Conservation (phyloP, 2,113 vertebrate species). For the Tetrax tetrax region DNA sequence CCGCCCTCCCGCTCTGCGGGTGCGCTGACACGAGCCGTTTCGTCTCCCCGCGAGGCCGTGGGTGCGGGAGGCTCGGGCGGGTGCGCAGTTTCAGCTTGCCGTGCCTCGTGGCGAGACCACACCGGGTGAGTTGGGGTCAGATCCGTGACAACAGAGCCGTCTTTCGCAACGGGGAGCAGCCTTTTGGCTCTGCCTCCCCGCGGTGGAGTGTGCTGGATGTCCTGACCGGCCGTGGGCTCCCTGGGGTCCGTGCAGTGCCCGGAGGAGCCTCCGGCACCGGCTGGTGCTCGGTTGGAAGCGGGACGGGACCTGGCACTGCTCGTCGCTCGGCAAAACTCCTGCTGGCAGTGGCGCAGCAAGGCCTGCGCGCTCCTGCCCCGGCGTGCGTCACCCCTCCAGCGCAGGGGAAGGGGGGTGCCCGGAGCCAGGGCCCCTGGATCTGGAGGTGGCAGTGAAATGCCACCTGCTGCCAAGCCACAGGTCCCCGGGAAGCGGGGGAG, state of each 20-base stretch:
- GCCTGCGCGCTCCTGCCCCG: not conserved
- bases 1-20: not conserved
- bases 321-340: not conserved
- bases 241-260: not conserved
- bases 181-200: not conserved
- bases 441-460: not conserved
- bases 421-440: not conserved
- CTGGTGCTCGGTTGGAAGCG: not conserved
- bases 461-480: accelerated
- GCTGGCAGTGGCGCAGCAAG: not conserved
- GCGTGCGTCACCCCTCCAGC: not conserved
- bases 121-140: not conserved
- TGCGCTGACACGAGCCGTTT: not conserved
- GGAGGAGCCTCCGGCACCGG: not conserved
- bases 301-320: not conserved
- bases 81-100: not conserved
- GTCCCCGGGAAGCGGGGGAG: not conserved
- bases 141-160: not conserved
- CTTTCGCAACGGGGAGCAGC: not conserved
- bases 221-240: not conserved
- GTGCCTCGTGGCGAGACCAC: not conserved
- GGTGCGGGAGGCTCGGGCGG: not conserved
- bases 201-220: not conserved
- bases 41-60: accelerated
- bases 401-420: not conserved